phyloP scores from a whole-genome alignment of 1,140 invertebrate genomes.

The Maconellicoccus hirsutus region DNA sequence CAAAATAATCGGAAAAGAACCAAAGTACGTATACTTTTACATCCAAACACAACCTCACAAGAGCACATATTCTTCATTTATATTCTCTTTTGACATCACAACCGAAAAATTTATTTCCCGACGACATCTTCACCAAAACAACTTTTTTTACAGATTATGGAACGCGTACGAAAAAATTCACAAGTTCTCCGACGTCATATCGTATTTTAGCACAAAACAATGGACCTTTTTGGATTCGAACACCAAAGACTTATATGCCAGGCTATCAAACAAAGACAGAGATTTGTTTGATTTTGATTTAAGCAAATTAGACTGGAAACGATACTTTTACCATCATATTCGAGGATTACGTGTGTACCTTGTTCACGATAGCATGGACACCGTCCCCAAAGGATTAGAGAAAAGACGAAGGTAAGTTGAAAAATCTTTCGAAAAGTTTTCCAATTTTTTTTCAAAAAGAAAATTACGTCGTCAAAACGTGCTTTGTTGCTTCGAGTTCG shows the following conservation, averaged over 20 bases:
- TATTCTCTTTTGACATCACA: too few relatives aligned
- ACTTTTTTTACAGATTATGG: constrained; percentile 40
- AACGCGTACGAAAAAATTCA: constrained; percentile 63
- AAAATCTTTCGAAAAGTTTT: too few relatives aligned
- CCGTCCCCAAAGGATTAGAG: background rate
- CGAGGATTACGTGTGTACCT: constrained; percentile 52
- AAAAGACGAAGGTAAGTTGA: constrained; percentile 15
- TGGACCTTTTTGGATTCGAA: constrained; percentile 35
- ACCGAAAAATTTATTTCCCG: background rate
- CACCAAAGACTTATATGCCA: constrained; percentile 42
- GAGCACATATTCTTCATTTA: too few relatives aligned
- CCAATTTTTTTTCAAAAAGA: too few relatives aligned
- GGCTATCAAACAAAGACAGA: constrained; percentile 45
- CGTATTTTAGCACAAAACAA: constrained; percentile 28
- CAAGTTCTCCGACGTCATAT: constrained; percentile 41
- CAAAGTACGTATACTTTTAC: constrained; percentile 25
- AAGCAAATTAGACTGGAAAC: constrained; percentile 50
- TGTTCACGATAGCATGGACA: constrained; percentile 5
- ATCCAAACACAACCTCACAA: too few relatives aligned
- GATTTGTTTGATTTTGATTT: constrained; percentile 56
- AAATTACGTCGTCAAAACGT: too few relatives aligned
- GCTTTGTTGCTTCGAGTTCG: too few relatives aligned
- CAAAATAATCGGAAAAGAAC: constrained; percentile 23
- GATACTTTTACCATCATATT: constrained; percentile 52
- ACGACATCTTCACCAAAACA: background rate